Evolutionary conservation across 2,888 invertebrate species (phyloP).

Genomic region (Uloborus plumipes): DNA sequence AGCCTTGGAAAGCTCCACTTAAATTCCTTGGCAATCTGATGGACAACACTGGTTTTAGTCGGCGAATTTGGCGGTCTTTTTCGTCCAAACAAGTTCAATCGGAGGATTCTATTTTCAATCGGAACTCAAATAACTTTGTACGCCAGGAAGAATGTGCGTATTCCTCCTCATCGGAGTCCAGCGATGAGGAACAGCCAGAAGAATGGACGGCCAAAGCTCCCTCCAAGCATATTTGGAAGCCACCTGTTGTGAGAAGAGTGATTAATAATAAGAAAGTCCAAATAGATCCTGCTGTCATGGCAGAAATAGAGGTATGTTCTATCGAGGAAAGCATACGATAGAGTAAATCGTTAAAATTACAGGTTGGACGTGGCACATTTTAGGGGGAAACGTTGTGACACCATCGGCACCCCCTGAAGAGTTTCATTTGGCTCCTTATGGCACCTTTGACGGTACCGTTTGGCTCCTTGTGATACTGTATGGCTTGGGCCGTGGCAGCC

Average conservation of each 20-base stretch:
- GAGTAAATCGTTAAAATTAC: too few relatives aligned
- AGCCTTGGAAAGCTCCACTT: conserved; percentile 41
- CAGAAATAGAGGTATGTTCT: conserved; percentile 65
- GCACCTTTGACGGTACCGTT: too few relatives aligned
- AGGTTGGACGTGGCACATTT: too few relatives aligned
- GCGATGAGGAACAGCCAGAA: conserved; percentile 17
- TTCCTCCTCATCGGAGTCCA: conserved; percentile 8
- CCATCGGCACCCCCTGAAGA: too few relatives aligned
- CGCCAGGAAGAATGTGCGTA: conserved; percentile 14
- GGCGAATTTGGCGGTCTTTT: conserved; percentile 18
- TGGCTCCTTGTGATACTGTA: too few relatives aligned
- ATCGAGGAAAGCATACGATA: too few relatives aligned
- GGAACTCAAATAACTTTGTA: background rate
- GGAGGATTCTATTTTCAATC: conserved; percentile 13
- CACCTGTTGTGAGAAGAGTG: conserved; percentile 38
- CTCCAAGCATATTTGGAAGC: conserved; percentile 16
- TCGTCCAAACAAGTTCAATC: conserved; percentile 30
- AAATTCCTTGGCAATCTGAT: conserved; percentile 47
- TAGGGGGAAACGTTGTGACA: too few relatives aligned
- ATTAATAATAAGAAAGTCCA: conserved; percentile 42
- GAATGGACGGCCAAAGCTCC: background rate
- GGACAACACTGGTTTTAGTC: conserved; percentile 41
- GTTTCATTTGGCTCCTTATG: too few relatives aligned
- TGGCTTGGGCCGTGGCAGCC: too few relatives aligned
- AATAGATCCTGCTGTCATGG: conserved; percentile 63